Base-by-base conservation (phyloP, 1,140 invertebrate species). In the Diabrotica undecimpunctata region DNA sequence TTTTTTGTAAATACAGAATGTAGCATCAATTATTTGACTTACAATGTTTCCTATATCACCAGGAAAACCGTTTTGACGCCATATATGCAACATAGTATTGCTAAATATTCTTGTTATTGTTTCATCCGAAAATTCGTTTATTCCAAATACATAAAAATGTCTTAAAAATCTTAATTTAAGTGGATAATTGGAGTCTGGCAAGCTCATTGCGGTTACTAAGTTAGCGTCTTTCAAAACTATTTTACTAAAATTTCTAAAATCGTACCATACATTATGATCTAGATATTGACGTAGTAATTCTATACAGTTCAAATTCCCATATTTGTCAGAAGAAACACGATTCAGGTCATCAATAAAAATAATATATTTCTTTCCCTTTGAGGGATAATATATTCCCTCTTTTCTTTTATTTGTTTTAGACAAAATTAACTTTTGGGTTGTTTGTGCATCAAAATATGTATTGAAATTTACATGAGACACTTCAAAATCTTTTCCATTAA, bases 291-390 rank as follows among this genome's bases (percentile, higher is more conserved):
- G 83, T 4, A 97, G 78, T 50, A 96, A 79, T 82, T 97, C 95
- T 66, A 96, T 87, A 0, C 94, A 86, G 4, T 93, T 92, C 78
- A 95, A 93, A 0, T 92, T 89, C 3, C 93, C 93, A 75, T 93
- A 95, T 0, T 84, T 78, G 78, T 94, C 91, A 74, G 90, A 88
- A 2, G 85, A 83, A 2, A 94, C 92, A 90, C 94, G 92, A 76
- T 95, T 95, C 75, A 97, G 84, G 77, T 97, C 94, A 77, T 97
- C 95, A 54, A 96, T 87, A 79, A 96, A 96, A 50, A 95, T 87
- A 36, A 96, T 58, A 85, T 87, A 66, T 81, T 83, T 73, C 90
- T 91, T 12, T 88, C 89, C 55, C 66, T 84, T 82, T 6, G 89
- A 85, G 8, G 94, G 91, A 0, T 92, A 91, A 79, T 88, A 96